Base-by-base conservation (phyloP, 2,888 invertebrate genomes). In the Drosophila rellima region DNA sequence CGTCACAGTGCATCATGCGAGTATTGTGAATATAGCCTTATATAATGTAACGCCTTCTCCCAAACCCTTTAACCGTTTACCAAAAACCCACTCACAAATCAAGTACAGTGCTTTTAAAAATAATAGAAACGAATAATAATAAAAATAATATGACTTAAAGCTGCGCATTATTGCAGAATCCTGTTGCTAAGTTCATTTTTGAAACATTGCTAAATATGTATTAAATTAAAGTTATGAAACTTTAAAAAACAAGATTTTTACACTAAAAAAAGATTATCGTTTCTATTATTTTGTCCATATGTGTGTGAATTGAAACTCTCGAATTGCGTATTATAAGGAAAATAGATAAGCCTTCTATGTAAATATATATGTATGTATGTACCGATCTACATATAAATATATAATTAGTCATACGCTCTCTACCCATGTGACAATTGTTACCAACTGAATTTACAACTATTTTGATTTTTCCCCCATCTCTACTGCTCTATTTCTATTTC, bases 301-400 rank as follows among this genome's bases (percentile, higher is more conserved):
- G 18, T 47, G 18, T 39, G 40, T 17, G 54, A 18, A 42, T 54
- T 29, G 18, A 29, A 47, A 42, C 51, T 59, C 59, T 72, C 47
- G 60, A 44, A 50, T 55, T 66, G 54, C 50, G 60, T 42, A 69
- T 70, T 52, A 66, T 60, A 73, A 73, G 60, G 52, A 54, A 42
- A 73, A 60, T 71, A 73, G 68, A 73, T 71, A 71, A 74, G 68
- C 67, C 17, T 33, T 6, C 31, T 33, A 52, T 26, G 26, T 26
- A 26, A 26, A n/a, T n/a, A 17, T 45, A 60, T 3, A 29, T 8
- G 35, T 31, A 11, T 3, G 10, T 10, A 31, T 23, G 15, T 18
- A n/a, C n/a, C 26, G 26, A 29, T 33, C 48, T 23, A 20, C 17
- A 42, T 45, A 10, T 29, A 47, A 15, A 37, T 47, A 37, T 39